Base-by-base conservation (phyloP, 2,888 invertebrate genomes). In the Margaritifera margaritifera region DNA sequence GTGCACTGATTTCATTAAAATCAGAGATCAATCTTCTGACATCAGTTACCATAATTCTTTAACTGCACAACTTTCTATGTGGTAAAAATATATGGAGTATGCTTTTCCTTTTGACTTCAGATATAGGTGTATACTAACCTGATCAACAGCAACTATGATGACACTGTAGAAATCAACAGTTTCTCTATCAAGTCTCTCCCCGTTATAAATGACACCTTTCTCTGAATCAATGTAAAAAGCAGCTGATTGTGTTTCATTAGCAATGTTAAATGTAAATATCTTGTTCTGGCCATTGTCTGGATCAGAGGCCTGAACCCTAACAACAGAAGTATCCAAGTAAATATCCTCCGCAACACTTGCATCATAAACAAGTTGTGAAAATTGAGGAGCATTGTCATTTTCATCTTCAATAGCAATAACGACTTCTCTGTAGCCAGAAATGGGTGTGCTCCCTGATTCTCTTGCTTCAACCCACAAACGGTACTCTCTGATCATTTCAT, bases 381-480 rank as follows among this genome's bases (percentile, higher is more conserved):
- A 95, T 0, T 94, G 90, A 0, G 98, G 98, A 0, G 94, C 92
- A 89, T 98, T 97, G 87, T 98, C 98, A 89, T 98, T 98, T 6
- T 94, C 93, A 89, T 98, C 98, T 0, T 95, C 95, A 0, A 98
- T 95, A 89, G 95, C 95, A n/a, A 98, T 94, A 75, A 93, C 92
- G 22, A 98, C 74, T 51, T 79, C 69, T 11, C 74, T 70, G 75
- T 72, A 86, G 11, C 75, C 67, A 5, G 86, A 81, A 22, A 86
- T 70, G 1, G 78, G 74, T 18, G 69, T 71, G 4, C 97, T 97
- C 87, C 72, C 71, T 8, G 59, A 24, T 57, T 83, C 84, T 8
- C 68, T 58, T 15, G 87, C 86, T 69, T 85, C 80, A n/a, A 87
- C 74, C 87, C 87, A 87, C 51, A 87, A 66, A 52, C 80, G 73